Percentiles rank a stretch among this genome's conserved stretches.
phyloP scores from a whole-genome alignment of 2,888 invertebrate genomes.

The Anorthoa munda region DNA sequence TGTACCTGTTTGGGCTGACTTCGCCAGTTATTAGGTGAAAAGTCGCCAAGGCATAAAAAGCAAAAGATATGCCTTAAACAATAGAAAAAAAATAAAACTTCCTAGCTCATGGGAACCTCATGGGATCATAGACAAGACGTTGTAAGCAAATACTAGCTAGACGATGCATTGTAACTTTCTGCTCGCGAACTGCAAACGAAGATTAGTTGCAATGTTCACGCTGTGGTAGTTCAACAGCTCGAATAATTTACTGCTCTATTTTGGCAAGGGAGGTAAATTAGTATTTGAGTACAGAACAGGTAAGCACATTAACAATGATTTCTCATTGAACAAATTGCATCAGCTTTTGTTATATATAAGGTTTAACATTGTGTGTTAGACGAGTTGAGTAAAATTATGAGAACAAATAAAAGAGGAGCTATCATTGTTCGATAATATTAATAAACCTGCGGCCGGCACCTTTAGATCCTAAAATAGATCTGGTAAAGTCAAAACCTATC shows the following conservation, averaged over 20 bases:
- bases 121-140: not conserved
- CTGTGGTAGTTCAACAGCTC: conserved; percentile 11
- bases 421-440: no score
- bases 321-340: not conserved
- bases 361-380: not conserved
- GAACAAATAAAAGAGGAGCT: not conserved
- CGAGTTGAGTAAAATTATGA: not conserved
- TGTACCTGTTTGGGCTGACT: no score
- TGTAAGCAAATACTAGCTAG: not conserved
- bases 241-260: conserved; percentile 17
- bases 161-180: conserved; percentile 4
- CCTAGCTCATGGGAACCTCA: no score
- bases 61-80: no score
- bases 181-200: conserved; percentile 32
- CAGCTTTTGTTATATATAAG: not conserved
- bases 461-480: no score
- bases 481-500: no score
- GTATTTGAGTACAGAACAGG: conserved; percentile 3
- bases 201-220: conserved; percentile 33
- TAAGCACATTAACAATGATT: conserved; percentile 1
- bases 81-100: no score
- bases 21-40: no score
- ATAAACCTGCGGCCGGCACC: no score
- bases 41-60: no score
- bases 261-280: not conserved